Evolutionary conservation across 2,113 vertebrate species (phyloP).

Genomic region (Azemiops feae): DNA sequence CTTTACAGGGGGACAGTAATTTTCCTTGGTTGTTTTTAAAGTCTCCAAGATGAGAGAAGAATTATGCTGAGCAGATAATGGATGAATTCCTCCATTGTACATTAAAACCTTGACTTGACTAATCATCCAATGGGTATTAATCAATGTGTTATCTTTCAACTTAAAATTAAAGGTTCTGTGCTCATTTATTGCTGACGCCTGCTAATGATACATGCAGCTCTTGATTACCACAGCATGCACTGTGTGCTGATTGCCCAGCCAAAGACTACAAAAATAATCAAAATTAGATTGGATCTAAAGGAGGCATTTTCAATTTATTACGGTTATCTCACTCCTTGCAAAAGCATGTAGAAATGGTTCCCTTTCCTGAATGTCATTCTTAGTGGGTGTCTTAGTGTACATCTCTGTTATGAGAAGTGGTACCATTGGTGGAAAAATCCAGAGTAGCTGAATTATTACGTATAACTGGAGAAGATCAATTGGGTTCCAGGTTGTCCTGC

Average conservation of each 20-base stretch:
- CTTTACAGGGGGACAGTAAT: conserved; percentile 72
- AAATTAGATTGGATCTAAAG: conserved; percentile 58
- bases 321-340: conserved; percentile 24
- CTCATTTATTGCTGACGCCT: conserved; percentile 68
- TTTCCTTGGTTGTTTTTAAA: conserved; percentile 74
- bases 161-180: conserved; percentile 70
- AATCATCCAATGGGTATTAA: conserved; percentile 71
- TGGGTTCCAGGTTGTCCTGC: not conserved
- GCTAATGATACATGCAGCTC: conserved; percentile 58
- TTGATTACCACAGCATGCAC: conserved; percentile 56
- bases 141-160: conserved; percentile 69
- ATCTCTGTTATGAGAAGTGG: not conserved
- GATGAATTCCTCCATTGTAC: conserved; percentile 73
- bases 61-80: conserved; percentile 69
- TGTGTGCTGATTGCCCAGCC: conserved; percentile 42
- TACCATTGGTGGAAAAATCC: not conserved
- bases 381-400: not conserved
- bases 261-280: conserved; percentile 57
- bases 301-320: conserved; percentile 36
- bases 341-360: conserved; percentile 10
- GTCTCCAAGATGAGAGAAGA: conserved; percentile 68
- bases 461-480: not conserved
- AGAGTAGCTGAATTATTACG: not conserved
- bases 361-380: not conserved
- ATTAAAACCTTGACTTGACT: conserved; percentile 65